Conservation (phyloP, 2,888 invertebrate genomes). For the Cetonia aurata region DNA sequence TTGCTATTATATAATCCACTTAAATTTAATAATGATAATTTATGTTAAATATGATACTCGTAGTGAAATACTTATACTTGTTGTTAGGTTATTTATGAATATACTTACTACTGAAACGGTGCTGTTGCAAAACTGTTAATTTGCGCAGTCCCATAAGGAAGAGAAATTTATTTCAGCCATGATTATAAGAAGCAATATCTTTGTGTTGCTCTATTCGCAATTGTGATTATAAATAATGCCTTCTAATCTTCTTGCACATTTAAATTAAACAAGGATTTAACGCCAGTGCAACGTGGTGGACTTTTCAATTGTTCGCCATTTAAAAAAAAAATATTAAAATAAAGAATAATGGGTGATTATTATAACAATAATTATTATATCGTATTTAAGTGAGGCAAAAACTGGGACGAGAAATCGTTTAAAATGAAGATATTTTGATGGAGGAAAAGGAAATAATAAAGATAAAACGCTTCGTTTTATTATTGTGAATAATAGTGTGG, state of each 20-base stretch:
- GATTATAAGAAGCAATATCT: neutral
- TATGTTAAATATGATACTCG: conserved; percentile 8
- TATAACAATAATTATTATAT: no score
- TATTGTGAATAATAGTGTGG: no score
- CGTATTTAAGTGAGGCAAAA: no score
- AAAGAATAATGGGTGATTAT: no score
- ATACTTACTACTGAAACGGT: conserved; percentile 1
- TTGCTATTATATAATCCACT: conserved; percentile 16
- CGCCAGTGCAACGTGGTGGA: no score
- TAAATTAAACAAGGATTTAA: no score
- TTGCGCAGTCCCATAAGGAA: conserved; percentile 7
- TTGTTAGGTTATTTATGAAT: conserved; percentile 14
- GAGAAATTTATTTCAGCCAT: conserved; percentile 15
- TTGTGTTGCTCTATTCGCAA: neutral
- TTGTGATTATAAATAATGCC: neutral
- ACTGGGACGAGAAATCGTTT: no score
- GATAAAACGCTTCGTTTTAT: no score
- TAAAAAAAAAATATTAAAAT: no score
- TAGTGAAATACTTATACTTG: conserved; percentile 12
- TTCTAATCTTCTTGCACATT: neutral
- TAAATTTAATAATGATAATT: conserved; percentile 29
- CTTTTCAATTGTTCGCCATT: neutral
- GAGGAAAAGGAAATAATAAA: no score
- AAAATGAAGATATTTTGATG: no score
- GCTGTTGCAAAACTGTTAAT: conserved; percentile 16